Conservation (phyloP, 1,140 invertebrate species). For the Archivesica marissinica region DNA sequence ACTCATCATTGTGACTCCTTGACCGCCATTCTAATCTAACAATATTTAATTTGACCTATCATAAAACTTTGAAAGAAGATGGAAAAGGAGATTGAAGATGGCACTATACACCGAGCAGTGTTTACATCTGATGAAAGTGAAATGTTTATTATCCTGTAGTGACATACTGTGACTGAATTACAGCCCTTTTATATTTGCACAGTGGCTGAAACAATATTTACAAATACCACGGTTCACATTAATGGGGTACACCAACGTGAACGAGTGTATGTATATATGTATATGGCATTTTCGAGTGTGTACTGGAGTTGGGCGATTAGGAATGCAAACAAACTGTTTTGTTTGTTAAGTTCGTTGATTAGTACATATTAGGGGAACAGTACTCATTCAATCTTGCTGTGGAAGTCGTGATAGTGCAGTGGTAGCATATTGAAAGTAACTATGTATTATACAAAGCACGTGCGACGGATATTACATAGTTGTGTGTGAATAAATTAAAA, state of each 20-base stretch:
- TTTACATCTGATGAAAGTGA: constrained; percentile 5
- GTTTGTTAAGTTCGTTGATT: background rate
- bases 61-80: background rate
- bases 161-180: constrained; percentile 10
- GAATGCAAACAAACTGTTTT: background rate
- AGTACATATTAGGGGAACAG: too few species aligned
- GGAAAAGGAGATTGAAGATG: background rate
- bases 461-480: too few species aligned
- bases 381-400: too few species aligned
- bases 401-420: too few species aligned
- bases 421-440: too few species aligned
- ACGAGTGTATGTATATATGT: background rate
- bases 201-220: background rate
- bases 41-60: background rate
- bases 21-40: background rate
- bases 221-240: background rate
- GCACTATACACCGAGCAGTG: background rate
- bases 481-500: too few species aligned
- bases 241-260: background rate
- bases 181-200: constrained; percentile 3
- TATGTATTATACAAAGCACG: too few species aligned
- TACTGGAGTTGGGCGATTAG: background rate
- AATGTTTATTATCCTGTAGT: background rate
- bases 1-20: background rate
- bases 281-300: too few species aligned